Evolutionary conservation across 2,797 vertebrate genomes (phyloP), one percentile per base, ranked within the genome.

Genomic region (Danionella dracula): DNA sequence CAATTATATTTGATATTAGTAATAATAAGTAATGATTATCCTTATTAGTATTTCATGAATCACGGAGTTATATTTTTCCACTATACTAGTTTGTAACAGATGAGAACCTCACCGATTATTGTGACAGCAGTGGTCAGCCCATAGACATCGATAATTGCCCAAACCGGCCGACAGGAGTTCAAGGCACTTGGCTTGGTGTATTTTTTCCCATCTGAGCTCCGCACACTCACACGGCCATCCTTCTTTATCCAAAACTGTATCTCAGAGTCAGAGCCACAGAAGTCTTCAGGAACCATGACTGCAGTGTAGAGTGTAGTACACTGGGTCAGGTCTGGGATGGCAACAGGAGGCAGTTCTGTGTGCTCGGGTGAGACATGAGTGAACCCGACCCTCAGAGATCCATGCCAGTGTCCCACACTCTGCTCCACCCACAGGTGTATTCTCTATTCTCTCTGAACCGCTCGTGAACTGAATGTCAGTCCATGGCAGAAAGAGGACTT

Each of bases 141-240:
- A 0, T 94, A 94, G 53, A 93, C 17, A 8, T 95, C 92, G 11
- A 94, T 79, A 73, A 95, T 79, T 1, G 87, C 90, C 93, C 93
- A 95, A 45, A 93, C 80, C 0, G 87, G 90, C 20, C 20, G 9
- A 0, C 50, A 60, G 38, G 84, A 1, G 7, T 81, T 71, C 59
- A 93, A 66, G 0, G 75, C 72, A 0, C 5, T 6, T 2, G 76
- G 46, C 4, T 90, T 40, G 49, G 72, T 64, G 0, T 2, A 5
- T 1, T 17, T 13, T 1, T 5, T 10, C 0, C 5, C 13, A 0
- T 42, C 35, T 15, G 71, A 71, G 8, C 17, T 61, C 9, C 2
- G 16, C 13, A 78, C 35, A 0, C 70, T 78, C 1, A 94, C 5
- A 1, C 0, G n/a, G 23, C 91, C 92, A 0, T 8, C 1, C 1